Evolutionary conservation across 2,113 vertebrate species (phyloP).

Genomic region (Stictonetta naevosa): DNA sequence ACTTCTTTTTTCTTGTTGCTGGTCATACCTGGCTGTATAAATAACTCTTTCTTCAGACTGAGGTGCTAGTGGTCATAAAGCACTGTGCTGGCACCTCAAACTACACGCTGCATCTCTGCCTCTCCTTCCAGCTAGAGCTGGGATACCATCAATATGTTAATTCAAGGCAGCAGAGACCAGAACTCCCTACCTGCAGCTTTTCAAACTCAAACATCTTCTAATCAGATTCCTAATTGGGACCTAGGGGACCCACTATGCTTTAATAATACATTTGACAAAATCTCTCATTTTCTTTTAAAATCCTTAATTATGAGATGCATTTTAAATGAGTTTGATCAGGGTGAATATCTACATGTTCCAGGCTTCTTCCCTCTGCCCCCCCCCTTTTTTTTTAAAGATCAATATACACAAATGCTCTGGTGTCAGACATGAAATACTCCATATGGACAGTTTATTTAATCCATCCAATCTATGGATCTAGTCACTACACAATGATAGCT

Average conservation of each 20-base stretch:
- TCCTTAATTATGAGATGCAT: constrained; percentile 70
- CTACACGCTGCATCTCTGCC: neutral
- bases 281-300: constrained; percentile 69
- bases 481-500: neutral
- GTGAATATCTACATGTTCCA: constrained; percentile 43
- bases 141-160: constrained; percentile 62
- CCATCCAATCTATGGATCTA: neutral
- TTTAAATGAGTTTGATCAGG: constrained; percentile 55
- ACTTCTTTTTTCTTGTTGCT: neutral
- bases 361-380: neutral
- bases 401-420: neutral
- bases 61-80: neutral
- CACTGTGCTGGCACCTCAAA: neutral
- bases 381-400: neutral
- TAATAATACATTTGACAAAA: constrained; percentile 78
- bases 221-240: constrained; percentile 76
- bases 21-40: neutral
- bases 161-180: constrained; percentile 53
- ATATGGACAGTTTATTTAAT: constrained; percentile 7
- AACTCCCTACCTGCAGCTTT: constrained; percentile 62
- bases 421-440: constrained; percentile 35
- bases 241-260: constrained; percentile 68
- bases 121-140: constrained; percentile 7
- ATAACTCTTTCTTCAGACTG: neutral
- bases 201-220: constrained; percentile 66